Conservation (phyloP, 2,113 vertebrate genomes). For the Heloderma charlesbogerti region DNA sequence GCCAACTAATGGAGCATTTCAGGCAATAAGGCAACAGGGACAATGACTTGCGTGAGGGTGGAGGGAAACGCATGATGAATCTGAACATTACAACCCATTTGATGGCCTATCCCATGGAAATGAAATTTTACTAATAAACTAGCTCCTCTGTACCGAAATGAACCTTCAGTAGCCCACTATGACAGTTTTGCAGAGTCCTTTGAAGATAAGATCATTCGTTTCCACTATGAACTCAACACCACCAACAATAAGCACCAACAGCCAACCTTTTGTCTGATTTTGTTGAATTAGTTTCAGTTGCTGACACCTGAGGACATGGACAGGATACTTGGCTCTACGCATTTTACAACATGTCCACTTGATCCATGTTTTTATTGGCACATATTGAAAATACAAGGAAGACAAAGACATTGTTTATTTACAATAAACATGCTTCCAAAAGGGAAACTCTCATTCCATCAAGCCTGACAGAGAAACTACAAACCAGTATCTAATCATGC, state of each 20-base stretch:
- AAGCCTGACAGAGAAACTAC: neutral
- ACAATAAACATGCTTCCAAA: neutral
- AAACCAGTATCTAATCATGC: neutral
- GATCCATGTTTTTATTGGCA: neutral
- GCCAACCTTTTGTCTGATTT: neutral
- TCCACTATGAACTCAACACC: neutral
- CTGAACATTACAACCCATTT: no score
- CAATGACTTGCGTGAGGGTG: no score
- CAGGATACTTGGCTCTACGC: neutral
- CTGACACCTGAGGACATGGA: neutral
- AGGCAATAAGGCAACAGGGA: no score
- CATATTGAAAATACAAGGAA: neutral
- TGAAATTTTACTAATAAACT: neutral
- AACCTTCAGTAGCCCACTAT: neutral
- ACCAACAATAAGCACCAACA: neutral
- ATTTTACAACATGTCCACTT: neutral
- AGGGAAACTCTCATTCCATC: neutral
- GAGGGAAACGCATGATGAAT: no score
- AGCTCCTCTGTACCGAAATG: neutral
- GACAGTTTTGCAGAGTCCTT: neutral
- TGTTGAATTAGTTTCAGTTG: neutral
- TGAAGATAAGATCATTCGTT: neutral
- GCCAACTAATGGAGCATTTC: no score
- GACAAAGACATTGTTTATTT: neutral
- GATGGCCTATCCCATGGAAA: neutral